Evolutionary conservation across 1,140 invertebrate species (phyloP).

Genomic region (Drosophila bocki): DNA sequence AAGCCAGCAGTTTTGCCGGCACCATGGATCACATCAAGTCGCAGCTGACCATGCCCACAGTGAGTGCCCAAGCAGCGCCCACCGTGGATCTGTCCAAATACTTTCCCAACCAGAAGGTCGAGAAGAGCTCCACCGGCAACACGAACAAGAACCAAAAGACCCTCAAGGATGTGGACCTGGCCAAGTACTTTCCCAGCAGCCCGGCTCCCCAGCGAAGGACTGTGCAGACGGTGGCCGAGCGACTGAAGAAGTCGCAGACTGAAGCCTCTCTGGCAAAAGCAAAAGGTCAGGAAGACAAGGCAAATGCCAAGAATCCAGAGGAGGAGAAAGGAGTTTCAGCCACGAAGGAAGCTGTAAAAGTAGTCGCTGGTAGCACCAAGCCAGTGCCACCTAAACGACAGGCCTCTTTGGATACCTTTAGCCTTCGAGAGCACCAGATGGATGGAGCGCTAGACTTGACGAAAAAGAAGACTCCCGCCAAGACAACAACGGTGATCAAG

Average conservation of each 20-base stretch:
- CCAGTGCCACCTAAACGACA: conserved; percentile 63
- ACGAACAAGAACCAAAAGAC: conserved; percentile 82
- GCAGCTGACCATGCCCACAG: conserved; percentile 75
- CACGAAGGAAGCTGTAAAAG: conserved; percentile 18
- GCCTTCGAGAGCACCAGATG: conserved; percentile 75
- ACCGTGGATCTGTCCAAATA: conserved; percentile 81
- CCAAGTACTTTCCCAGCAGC: conserved; percentile 81
- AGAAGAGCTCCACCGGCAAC: conserved; percentile 60
- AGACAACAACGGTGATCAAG: conserved; percentile 28
- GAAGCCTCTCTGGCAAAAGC: conserved; percentile 47
- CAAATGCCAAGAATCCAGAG: background rate
- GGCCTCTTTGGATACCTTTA: conserved; percentile 64
- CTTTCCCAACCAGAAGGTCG: conserved; percentile 80
- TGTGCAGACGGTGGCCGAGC: conserved; percentile 72
- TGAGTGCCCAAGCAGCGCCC: conserved; percentile 60
- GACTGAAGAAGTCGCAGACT: conserved; percentile 75
- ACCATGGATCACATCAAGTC: conserved; percentile 81
- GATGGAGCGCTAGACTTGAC: conserved; percentile 78
- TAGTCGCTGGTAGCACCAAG: conserved; percentile 9
- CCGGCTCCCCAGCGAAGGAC: conserved; percentile 74
- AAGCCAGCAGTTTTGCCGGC: conserved; percentile 77
- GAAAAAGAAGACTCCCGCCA: conserved; percentile 63
- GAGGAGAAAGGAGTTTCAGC: background rate
- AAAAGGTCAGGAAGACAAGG: conserved; percentile 6
- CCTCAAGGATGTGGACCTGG: conserved; percentile 79